Conservation (phyloP, 2,888 invertebrate genomes). For the Oscheius sp. region DNA sequence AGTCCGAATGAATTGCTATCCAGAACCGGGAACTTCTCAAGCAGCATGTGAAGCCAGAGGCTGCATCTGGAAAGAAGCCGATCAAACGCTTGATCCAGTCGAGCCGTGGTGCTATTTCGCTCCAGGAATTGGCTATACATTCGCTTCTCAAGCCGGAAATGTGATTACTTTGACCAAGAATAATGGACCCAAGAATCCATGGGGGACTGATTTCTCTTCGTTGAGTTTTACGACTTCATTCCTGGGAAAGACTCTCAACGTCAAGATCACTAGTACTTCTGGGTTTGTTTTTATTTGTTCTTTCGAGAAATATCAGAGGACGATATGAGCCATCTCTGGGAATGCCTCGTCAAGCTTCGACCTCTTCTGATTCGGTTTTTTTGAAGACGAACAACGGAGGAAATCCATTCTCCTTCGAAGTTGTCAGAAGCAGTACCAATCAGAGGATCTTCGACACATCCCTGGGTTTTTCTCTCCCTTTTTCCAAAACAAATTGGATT, state of each 20-base stretch:
- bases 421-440: conserved; percentile 46
- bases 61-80: conserved; percentile 50
- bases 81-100: conserved; percentile 5
- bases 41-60: conserved; percentile 56
- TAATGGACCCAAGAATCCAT: conserved; percentile 52
- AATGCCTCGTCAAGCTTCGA: conserved; percentile 36
- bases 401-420: conserved; percentile 55
- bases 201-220: conserved; percentile 48
- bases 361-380: conserved; percentile 38
- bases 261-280: conserved; percentile 38
- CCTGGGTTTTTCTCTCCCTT: conserved; percentile 43
- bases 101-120: conserved; percentile 59
- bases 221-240: conserved; percentile 42
- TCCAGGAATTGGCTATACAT: conserved; percentile 52
- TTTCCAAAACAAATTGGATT: too few species aligned
- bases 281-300: too few species aligned
- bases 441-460: conserved; percentile 63
- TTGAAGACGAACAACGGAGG: conserved; percentile 30
- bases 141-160: conserved; percentile 32
- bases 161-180: conserved; percentile 43
- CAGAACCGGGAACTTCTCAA: conserved; percentile 52
- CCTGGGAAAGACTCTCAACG: conserved; percentile 53
- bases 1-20: conserved; percentile 57
- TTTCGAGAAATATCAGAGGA: too few species aligned
- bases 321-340: conserved; percentile 59